phyloP scores from a whole-genome alignment of 1,140 invertebrate species.

The Antheraea pernyi region DNA sequence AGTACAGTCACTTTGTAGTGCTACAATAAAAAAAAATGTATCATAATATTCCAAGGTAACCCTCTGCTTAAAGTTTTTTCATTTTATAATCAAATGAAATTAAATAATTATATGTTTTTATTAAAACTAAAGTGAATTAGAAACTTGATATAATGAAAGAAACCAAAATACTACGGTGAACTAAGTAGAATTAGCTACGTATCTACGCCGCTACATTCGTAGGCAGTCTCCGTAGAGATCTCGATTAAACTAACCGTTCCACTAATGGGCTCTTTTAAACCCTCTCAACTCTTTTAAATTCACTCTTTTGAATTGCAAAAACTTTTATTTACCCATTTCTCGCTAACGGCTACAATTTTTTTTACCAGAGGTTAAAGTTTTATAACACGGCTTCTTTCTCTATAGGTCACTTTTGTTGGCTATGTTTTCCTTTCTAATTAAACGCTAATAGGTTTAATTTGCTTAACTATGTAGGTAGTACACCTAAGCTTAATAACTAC shows the following conservation, averaged over 20 bases:
- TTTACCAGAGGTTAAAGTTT: background rate
- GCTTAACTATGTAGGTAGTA: no score
- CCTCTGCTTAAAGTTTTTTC: no score
- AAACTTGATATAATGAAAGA: no score
- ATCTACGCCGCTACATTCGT: background rate
- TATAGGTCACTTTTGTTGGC: background rate
- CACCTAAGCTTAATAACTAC: no score
- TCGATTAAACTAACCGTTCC: constrained; percentile 9
- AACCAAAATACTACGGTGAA: background rate
- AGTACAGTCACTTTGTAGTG: no score
- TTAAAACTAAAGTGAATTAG: no score
- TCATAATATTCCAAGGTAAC: no score
- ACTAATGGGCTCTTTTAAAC: background rate
- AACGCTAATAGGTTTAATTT: background rate
- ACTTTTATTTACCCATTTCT: background rate
- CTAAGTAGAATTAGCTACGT: background rate
- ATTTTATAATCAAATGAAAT: no score
- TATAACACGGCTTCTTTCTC: background rate
- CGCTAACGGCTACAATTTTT: background rate
- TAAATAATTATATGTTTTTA: no score
- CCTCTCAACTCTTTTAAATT: background rate
- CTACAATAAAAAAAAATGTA: no score
- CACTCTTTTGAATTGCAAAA: constrained; percentile 4
- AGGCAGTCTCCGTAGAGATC: background rate
- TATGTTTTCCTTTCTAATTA: background rate